Conservation (phyloP, 1,140 invertebrate species). For the Halictus rubicundus region DNA sequence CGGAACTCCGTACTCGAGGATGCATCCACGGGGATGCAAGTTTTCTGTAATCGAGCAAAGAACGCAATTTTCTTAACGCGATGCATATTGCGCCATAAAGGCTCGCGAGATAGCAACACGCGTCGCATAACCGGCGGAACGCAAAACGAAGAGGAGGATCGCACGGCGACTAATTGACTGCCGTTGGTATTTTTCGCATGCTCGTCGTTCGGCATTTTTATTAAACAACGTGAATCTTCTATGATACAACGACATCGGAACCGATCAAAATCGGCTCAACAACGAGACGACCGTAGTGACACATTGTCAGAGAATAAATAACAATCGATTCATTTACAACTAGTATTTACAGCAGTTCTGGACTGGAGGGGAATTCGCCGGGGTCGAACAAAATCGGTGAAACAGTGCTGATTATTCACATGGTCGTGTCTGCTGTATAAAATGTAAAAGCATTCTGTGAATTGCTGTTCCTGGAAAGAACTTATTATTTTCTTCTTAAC, state of each 20-base stretch:
- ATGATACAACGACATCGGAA: not conserved
- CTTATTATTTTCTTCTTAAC: no score
- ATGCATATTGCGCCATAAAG: not conserved
- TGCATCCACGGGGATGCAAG: no score
- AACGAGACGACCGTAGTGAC: not conserved
- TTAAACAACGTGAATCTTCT: not conserved
- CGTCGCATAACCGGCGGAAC: not conserved
- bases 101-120: not conserved
- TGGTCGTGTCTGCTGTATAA: no score
- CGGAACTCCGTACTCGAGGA: no score
- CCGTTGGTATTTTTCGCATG: no score
- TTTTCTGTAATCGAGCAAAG: not conserved
- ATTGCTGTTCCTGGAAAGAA: no score
- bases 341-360: not conserved
- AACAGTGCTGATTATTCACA: no score
- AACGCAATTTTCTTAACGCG: not conserved
- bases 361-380: no score
- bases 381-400: no score
- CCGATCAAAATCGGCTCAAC: not conserved
- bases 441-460: no score
- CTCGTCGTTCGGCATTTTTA: not conserved
- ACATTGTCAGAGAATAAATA: constrained; percentile 25
- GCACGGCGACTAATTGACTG: not conserved
- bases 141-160: not conserved
- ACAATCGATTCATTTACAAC: not conserved